Base-by-base conservation (phyloP, 2,888 invertebrate genomes). In the Ophion obscuratus region DNA sequence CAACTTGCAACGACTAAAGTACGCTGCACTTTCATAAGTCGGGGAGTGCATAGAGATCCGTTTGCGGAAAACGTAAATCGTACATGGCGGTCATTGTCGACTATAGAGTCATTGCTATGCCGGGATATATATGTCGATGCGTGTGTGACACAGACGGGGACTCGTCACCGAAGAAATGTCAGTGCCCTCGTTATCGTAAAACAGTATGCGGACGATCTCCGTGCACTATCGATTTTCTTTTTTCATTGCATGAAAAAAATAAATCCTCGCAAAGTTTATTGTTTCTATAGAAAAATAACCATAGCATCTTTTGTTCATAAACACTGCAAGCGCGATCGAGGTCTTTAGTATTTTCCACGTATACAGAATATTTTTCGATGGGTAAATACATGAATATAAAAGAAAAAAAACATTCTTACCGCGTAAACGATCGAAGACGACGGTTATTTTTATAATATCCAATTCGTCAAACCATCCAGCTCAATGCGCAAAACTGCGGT, bases 1-100 rank as follows among this genome's bases (percentile, higher is more conserved):
- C 40, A 40, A 40, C 9, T 40, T 40, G 40, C 40, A 40, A 40
- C 9, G 9, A 40, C 40, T 40, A 40, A 40, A 40, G 9, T 9
- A 40, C 40, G 40, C 9, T 40, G 40, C 40, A 40, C 40, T 40
- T 40, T 40, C 9, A 40, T 40, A 40, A 40, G 40, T 20, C 31
- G 17, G 20, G 14, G 71, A 27, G 11, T 44, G 64, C 27, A 2
- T n/a, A 17, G 47, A 62, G 24, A 61, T 40, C 68, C 68, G 70
- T 70, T 61, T 44, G 47, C 71, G 64, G 73, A 71, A 67, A 66
- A 81, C 61, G 73, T 77, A 61, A 81, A 73, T 77, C 76, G 76
- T 66, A 27, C 66, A 73, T 81, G 66, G 17, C 31, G 77, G 68
- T 77, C 71, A 68, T 70, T 75, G 40, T 66, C 57, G 53, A 64